Evolutionary conservation across 1,140 invertebrate genomes (phyloP), one percentile per base, ranked within the genome.

Genomic region (Drosophila ananassae): DNA sequence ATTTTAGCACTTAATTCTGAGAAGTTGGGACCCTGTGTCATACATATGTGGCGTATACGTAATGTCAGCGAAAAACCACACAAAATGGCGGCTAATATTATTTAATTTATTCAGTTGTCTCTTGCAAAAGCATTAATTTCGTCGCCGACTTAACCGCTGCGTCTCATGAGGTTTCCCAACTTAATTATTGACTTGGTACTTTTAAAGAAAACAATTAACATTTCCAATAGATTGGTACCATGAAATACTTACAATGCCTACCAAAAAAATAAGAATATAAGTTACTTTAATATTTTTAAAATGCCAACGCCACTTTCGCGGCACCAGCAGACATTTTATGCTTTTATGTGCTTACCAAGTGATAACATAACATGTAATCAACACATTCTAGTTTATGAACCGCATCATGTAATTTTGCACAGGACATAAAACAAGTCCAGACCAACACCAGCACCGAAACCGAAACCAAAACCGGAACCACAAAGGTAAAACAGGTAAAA

Each of bases 41-140:
- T 37, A 10, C 34, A 37, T 51, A 78, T 59, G 53, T 46, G 44
- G 66, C 66, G 69, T 79, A 77, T 64, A 52, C 60, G 68, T 56
- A 64, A 67, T 54, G 39, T 56, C 32, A 51, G 44, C 56, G 41
- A 58, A 62, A 69, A 54, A 28, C 57, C 48, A 46, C 59, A 58
- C 77, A 77, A 77, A 78, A 73, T 80, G 66, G 78, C 74, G 58
- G 59, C 61, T 72, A 78, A 83, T 78, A 81, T 74, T 52, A 81
- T 83, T 83, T 81, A 46, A 83, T 82, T 81, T 81, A 81, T 78
- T 81, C 58, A 71, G 56, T 46, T 59, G 48, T 63, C 48, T 62
- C 37, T 39, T 17, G 22, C 57, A 76, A 24, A 13, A 25, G 24
- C 72, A 77, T 80, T 80, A 66, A 74, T 77, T 83, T 83, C 78